Evolutionary conservation across 2,113 vertebrate genomes (phyloP).

Genomic region (Galemys pyrenaicus): DNA sequence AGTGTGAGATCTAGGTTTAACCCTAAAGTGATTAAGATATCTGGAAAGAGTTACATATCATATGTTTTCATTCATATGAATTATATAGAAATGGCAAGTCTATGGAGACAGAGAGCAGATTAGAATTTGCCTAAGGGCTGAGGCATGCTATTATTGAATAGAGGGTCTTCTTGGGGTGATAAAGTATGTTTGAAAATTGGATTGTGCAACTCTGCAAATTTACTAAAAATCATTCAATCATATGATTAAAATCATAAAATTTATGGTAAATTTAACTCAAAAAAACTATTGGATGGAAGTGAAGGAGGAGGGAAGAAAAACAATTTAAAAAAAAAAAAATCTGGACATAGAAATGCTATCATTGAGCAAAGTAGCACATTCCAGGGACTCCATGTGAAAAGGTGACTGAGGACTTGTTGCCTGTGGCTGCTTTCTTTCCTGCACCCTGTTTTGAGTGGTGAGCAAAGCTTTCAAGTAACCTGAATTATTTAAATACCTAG

Average conservation of each 20-base stretch:
- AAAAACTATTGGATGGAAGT: not conserved
- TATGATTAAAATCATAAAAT: constrained; percentile 19
- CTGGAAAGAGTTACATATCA: not conserved
- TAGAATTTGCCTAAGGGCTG: not conserved
- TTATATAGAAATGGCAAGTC: not conserved
- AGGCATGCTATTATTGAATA: not conserved
- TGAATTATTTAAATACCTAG: not conserved
- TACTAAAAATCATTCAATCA: not conserved
- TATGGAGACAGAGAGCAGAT: not conserved
- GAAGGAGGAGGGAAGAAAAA: not conserved
- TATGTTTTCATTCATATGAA: not conserved
- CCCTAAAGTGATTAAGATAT: not conserved
- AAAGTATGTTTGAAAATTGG: not conserved
- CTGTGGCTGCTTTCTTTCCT: not conserved
- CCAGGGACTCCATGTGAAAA: not conserved
- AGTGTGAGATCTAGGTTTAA: not conserved
- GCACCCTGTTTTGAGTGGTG: not conserved
- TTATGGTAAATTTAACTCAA: not conserved
- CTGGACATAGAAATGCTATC: not conserved
- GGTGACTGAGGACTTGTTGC: not conserved
- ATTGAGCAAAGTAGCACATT: not conserved
- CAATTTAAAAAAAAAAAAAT: not conserved
- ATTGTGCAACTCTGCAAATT: not conserved
- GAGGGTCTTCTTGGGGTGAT: not conserved
- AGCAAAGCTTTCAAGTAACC: not conserved